Percentiles rank a stretch among this genome's conserved stretches.
Conservation (phyloP, 2,113 vertebrate species). For the Salvelinus sp. region DNA sequence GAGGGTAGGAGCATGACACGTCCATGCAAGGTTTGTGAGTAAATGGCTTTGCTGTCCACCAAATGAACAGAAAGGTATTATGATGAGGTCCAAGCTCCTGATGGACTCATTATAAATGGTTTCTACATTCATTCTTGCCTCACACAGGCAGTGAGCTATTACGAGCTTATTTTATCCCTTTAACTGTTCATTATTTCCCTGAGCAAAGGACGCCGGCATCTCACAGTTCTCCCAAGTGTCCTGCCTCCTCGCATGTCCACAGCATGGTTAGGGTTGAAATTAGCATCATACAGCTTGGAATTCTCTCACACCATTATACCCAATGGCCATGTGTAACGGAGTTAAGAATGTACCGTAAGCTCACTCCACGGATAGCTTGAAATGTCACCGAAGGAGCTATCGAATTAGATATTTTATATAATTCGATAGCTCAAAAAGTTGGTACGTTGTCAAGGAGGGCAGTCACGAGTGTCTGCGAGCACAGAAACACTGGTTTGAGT, state of each 20-base stretch:
- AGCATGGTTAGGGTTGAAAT: neutral
- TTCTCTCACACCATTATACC: neutral
- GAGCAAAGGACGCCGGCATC: constrained; percentile 35
- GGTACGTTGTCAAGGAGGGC: too few species aligned
- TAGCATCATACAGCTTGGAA: constrained; percentile 13
- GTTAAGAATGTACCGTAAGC: neutral
- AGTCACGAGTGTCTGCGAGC: too few species aligned
- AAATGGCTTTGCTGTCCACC: constrained; percentile 41
- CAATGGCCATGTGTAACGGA: neutral
- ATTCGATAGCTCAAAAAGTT: neutral
- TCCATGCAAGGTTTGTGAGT: constrained; percentile 20
- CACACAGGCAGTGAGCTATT: constrained; percentile 55
- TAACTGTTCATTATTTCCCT: constrained; percentile 63
- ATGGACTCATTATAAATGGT: constrained; percentile 65
- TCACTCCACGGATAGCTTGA: neutral
- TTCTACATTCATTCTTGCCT: constrained; percentile 53
- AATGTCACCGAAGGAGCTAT: neutral
- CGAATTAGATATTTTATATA: neutral
- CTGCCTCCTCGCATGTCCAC: neutral
- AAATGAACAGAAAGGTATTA: constrained; percentile 54
- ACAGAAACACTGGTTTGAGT: too few species aligned
- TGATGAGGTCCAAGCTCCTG: constrained; percentile 54
- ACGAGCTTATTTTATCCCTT: constrained; percentile 55
- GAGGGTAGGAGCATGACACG: constrained; percentile 31
- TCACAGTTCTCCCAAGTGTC: constrained; percentile 16